Evolutionary conservation across 1,140 invertebrate species (phyloP), one percentile per base, ranked within the genome.

Genomic region (Tetragnatha versicolor): DNA sequence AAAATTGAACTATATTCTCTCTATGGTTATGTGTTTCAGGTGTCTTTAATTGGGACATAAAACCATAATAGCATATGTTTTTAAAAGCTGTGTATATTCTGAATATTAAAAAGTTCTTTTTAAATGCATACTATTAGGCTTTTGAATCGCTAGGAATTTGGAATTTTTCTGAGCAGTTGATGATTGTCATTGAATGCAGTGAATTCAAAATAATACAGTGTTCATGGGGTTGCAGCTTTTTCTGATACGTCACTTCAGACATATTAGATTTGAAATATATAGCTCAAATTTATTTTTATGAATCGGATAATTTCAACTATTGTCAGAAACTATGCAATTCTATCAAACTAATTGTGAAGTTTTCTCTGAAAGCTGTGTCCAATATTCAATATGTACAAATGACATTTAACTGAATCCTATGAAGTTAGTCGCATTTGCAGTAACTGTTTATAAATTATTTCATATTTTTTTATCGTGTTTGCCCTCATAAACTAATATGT

Each of bases 231-330:
- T 51, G 10, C n/a, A 14, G 49, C 7, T 51, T 7, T n/a, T n/a
- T n/a, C n/a, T n/a, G n/a, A n/a, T n/a, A n/a, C n/a, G n/a, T n/a
- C n/a, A n/a, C n/a, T n/a, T n/a, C n/a, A n/a, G n/a, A n/a, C 27
- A 25, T 49, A 51, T 70, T 70, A 35, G 37, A 37, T 27, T 31
- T 70, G 27, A 70, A 70, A 49, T 51, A n/a, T 22, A 70, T 53
- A 70, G 68, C 68, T 70, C 49, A 70, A 55, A 53, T 55, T 55
- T 70, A 53, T 53, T 70, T 70, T 70, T 70, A 31, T 70, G 25
- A 70, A 33, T 10, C n/a, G 39, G 27, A 60, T 31, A 27, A 70
- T 53, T 70, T 37, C 29, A 70, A 70, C 49, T 70, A 70, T 55
- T 53, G 49, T 70, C 68, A 53, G 29, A 20, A 70, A 37, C 68